Evolutionary conservation across 2,113 vertebrate genomes (phyloP).

Genomic region (Uria aalge): DNA sequence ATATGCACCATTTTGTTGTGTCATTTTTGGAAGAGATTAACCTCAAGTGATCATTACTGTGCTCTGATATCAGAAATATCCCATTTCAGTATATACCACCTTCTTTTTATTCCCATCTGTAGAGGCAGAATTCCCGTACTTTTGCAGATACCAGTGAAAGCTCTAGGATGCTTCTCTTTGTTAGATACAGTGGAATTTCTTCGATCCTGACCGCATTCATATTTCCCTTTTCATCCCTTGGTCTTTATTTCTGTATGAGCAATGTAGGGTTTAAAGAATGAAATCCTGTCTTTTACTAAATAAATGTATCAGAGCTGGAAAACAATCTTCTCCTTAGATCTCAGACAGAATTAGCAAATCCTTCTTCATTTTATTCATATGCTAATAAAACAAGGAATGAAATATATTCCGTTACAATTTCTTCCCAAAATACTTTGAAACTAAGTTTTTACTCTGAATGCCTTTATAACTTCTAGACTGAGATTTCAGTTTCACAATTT

Average conservation of each 20-base stretch:
- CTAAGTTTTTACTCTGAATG: background rate
- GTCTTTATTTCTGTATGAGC: background rate
- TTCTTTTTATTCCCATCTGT: background rate
- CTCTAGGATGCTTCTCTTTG: background rate
- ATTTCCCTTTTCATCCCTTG: background rate
- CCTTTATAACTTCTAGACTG: background rate
- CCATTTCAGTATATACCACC: background rate
- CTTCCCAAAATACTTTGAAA: background rate
- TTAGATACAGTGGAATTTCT: background rate
- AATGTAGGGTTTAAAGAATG: background rate
- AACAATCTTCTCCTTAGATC: background rate
- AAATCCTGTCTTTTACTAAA: background rate
- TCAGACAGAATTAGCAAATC: background rate
- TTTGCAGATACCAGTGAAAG: background rate
- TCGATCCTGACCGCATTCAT: background rate
- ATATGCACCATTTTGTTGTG: background rate
- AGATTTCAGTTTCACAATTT: background rate
- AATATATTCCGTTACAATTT: background rate
- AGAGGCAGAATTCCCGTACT: background rate
- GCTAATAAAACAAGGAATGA: background rate
- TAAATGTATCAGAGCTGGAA: background rate
- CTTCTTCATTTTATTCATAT: background rate
- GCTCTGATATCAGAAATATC: background rate
- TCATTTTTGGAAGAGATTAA: background rate
- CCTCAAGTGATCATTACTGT: background rate